Percentiles rank a stretch among this genome's conserved stretches.
These are phyloP conservation scores for Iphiclides podalirius DNA, from an alignment of 2,888 invertebrate genomes.

Conservation along the genomic window DNA sequence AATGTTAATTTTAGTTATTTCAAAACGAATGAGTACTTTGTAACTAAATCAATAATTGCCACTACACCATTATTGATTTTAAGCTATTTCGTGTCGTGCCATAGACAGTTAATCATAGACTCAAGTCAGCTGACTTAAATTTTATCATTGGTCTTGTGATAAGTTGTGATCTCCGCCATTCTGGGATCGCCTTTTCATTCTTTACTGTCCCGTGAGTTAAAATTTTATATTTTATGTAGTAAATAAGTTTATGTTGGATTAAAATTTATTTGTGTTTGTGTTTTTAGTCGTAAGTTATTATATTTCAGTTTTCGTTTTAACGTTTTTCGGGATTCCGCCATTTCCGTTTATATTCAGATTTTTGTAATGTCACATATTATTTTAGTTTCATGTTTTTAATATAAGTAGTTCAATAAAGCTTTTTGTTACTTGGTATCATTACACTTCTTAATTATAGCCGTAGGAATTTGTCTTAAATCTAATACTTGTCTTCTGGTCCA, in stretches of 20 bases:
- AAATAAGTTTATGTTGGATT: constrained; percentile 37
- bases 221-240: constrained; percentile 45
- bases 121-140: constrained; percentile 76
- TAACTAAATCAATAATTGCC: background rate
- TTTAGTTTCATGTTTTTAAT: constrained; percentile 10
- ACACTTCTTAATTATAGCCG: no score
- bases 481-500: no score
- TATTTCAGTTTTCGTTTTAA: constrained; percentile 40
- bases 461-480: no score
- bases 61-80: background rate
- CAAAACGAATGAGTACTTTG: no score
- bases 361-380: constrained; percentile 26
- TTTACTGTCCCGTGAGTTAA: constrained; percentile 74
- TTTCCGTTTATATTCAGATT: constrained; percentile 30
- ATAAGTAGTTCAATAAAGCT: background rate
- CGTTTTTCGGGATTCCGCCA: constrained; percentile 49
- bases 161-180: constrained; percentile 78
- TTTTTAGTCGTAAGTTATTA: constrained; percentile 40
- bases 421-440: no score
- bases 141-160: constrained; percentile 81
- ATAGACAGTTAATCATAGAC: constrained; percentile 65
- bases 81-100: constrained; percentile 22
- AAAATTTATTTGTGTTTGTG: constrained; percentile 52
- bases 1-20: no score
- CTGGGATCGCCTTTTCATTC: constrained; percentile 75